Evolutionary conservation across 2,888 invertebrate species (phyloP), one percentile per base, ranked within the genome.

Genomic region (Choreutis nemorana): DNA sequence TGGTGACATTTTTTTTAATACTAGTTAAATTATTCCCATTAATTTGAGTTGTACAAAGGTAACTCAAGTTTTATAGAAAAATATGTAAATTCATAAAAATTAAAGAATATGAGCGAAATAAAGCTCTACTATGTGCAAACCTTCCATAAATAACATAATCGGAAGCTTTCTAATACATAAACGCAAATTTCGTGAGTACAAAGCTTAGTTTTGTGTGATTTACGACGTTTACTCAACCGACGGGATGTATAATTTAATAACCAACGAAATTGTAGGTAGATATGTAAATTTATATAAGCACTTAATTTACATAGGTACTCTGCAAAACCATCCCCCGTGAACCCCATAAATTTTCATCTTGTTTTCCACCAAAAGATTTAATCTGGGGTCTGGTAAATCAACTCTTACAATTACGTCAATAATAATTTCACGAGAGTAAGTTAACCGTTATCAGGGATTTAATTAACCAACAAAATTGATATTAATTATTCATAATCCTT

Each of bases 201-300:
- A 50, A 52, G 50, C 48, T 55, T 65, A 64, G 61, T 65, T 65
- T 55, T 57, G 59, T 60, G 50, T 66, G 66, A 70, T 70, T 68
- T 67, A 70, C 55, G 58, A 56, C 62, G 64, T 64, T 64, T 65
- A 51, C 59, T 57, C 46, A 59, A 54, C 57, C 56, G 49, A 52
- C 55, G 54, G 55, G 48, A 49, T 64, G 60, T 62, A n/a, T n/a
- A n/a, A n/a, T n/a, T 65, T 67, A 67, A 68, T 67, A 66, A 64
- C 60, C 56, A 50, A 50, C 52, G 54, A 50, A 60, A 59, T 58
- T 57, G 27, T 27, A 28, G 11, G 56, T 60, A 59, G 51, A 46
- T 52, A 42, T 41, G 42, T 52, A 50, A 54, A 51, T 48, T 49
- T 54, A 59, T 58, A 45, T 37, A 38, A 36, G 42, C 34, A 45